These are phyloP conservation scores for Lithophane leautieri DNA, from an alignment of 2,888 invertebrate species.

Conservation along the genomic window DNA sequence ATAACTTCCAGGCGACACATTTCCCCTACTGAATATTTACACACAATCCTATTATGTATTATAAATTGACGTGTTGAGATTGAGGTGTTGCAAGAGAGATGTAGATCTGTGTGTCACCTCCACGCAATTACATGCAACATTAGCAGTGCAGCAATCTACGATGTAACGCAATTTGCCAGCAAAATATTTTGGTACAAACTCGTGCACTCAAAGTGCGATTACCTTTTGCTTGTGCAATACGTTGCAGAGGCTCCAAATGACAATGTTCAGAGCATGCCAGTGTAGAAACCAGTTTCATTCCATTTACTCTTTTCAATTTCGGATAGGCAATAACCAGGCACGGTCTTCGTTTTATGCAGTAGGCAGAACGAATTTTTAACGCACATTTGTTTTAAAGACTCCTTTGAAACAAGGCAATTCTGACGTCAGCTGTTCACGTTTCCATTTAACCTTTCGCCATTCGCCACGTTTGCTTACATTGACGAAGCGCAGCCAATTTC, in stretches of 20 bases:
- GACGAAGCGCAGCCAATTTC: slow-evolving; percentile 67
- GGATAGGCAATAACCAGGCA: slow-evolving; percentile 33
- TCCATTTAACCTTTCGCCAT: slow-evolving; percentile 66
- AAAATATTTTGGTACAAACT: slow-evolving; percentile 55
- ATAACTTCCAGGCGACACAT: slow-evolving; percentile 25
- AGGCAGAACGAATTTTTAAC: slow-evolving; percentile 18
- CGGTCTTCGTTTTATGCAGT: slow-evolving; percentile 22
- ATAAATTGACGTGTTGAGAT: slow-evolving; percentile 33
- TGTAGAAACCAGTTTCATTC: slow-evolving; percentile 31
- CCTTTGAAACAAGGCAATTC: slow-evolving; percentile 42
- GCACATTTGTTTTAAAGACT: slow-evolving; percentile 16
- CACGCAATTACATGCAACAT: slow-evolving; percentile 63
- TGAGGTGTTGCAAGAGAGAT: slow-evolving; percentile 48
- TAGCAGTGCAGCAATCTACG: slow-evolving; percentile 48
- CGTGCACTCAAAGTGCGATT: slow-evolving; percentile 45
- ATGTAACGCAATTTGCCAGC: slow-evolving; percentile 43
- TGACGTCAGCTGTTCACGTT: slow-evolving; percentile 63
- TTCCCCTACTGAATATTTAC: slow-evolving; percentile 1
- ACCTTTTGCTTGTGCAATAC: slow-evolving; percentile 34
- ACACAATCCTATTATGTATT: slow-evolving; percentile 5
- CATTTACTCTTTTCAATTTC: slow-evolving; percentile 33
- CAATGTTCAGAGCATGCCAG: slow-evolving; percentile 14
- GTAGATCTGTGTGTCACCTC: slow-evolving; percentile 43
- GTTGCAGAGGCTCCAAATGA: slow-evolving; percentile 40
- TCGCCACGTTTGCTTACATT: slow-evolving; percentile 65